phyloP scores from a whole-genome alignment of 2,797 vertebrate species.

The Ibycter americanus region DNA sequence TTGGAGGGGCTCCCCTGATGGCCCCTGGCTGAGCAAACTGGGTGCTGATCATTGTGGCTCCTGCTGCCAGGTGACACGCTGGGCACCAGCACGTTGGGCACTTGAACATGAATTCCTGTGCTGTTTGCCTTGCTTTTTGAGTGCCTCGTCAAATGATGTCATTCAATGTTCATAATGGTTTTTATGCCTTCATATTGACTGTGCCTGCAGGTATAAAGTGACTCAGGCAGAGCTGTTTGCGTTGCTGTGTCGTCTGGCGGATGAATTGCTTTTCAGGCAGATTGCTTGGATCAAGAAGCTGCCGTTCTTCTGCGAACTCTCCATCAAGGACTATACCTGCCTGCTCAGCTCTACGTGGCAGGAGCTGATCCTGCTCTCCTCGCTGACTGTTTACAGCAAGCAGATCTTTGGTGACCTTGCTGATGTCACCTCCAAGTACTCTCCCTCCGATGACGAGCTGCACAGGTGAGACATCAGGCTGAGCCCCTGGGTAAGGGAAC shows the following conservation, averaged over 20 bases:
- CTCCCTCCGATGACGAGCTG: constrained; percentile 93
- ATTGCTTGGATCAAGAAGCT: constrained; percentile 99
- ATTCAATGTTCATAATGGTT: background rate
- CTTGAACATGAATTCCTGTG: background rate
- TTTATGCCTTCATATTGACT: background rate
- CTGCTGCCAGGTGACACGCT: background rate
- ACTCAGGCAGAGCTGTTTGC: constrained; percentile 98
- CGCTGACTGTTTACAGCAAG: constrained; percentile 94
- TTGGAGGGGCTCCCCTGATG: fast-evolving
- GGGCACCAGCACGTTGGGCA: fast-evolving
- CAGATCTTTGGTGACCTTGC: constrained; percentile 97
- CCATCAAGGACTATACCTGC: constrained; percentile 98
- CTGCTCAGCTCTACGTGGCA: constrained; percentile 98
- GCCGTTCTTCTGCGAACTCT: constrained; percentile 96
- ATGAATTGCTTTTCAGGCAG: constrained; percentile 96
- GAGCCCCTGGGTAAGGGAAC: fast-evolving
- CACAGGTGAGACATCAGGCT: constrained; percentile 84
- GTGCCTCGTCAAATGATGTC: background rate
- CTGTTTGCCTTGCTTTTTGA: background rate
- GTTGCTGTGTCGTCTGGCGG: constrained; percentile 95
- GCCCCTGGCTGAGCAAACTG: fast-evolving
- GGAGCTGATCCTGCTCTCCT: constrained; percentile 95
- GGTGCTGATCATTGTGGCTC: background rate
- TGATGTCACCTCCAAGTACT: constrained; percentile 95
- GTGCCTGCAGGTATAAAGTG: constrained; percentile 88